Conservation (phyloP, 2,888 invertebrate genomes). For the Resseliella maxima region DNA sequence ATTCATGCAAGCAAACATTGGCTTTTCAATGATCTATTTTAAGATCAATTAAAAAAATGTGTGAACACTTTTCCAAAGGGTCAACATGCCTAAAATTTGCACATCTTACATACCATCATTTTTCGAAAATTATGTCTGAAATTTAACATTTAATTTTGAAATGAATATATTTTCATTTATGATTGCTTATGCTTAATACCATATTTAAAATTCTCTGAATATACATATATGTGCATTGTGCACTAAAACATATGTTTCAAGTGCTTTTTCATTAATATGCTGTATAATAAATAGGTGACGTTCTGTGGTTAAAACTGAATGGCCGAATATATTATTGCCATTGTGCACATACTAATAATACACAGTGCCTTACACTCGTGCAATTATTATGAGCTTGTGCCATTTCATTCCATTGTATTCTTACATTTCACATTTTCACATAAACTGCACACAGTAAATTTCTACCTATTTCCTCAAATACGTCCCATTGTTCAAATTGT, state of each 20-base stretch:
- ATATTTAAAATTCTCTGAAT: not conserved
- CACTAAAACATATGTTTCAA: not conserved
- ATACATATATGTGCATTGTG: no score
- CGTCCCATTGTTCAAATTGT: conserved; percentile 24
- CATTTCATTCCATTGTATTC: conserved; percentile 14
- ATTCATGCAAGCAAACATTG: no score
- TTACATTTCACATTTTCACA: not conserved
- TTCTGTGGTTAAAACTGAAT: not conserved
- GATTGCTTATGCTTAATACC: no score
- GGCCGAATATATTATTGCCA: not conserved
- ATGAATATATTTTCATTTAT: no score
- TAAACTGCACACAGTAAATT: not conserved
- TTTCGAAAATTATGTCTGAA: no score
- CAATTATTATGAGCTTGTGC: not conserved
- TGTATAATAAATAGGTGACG: not conserved
- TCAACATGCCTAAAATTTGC: no score
- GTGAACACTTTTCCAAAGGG: no score
- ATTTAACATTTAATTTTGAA: no score
- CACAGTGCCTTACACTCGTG: not conserved
- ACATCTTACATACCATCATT: no score
- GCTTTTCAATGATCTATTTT: no score
- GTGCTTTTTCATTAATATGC: not conserved
- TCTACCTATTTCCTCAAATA: not conserved
- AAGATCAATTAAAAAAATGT: no score
- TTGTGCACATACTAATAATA: not conserved